Evolutionary conservation across 2,797 vertebrate species (phyloP), one percentile per base, ranked within the genome.

Genomic region (Rachycentron canadum): DNA sequence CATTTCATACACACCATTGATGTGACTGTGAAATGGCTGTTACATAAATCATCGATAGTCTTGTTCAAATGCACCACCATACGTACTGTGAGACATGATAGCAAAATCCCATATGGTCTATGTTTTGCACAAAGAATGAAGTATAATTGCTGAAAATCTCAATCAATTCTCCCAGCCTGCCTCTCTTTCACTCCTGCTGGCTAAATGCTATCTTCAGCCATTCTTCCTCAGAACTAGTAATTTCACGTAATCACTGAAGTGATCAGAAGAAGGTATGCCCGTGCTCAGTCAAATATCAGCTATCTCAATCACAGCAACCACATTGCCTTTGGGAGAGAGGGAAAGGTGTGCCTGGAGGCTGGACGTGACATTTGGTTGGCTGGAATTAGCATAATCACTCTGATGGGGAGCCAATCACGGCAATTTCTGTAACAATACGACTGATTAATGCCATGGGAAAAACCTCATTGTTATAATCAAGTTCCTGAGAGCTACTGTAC

Each of bases 331-430:
- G 86, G 78, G 76, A 80, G 75, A 78, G 79, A 36, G 65, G 71
- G 81, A 80, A 77, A 89, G 87, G 91, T 86, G 88, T 89, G 90
- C 77, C 88, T 81, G 72, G 77, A 87, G 91, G 89, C 88, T 82
- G 90, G 91, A 90, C 85, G 69, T 95, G 94, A 95, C 94, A 94
- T 95, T 95, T 94, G 87, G 92, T 90, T 89, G 88, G 92, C 79
- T 89, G 85, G 82, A 92, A 95, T 95, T 94, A 91, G 86, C 92
- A 94, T 95, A 94, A 95, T 95, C 92, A 90, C 86, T 88, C 76
- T 91, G 94, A 94, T 92, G 90, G 86, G 86, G 87, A 92, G 90
- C 91, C 86, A 94, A 93, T 94, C 90, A 84, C 53, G 82, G 78
- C 88, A 88, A 94, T 90, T 91, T 86, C 85, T 79, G 47, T 74